phyloP scores from a whole-genome alignment of 35 echinoderm and acorn worm genomes.

The Heliocidaris erythrogramma region DNA sequence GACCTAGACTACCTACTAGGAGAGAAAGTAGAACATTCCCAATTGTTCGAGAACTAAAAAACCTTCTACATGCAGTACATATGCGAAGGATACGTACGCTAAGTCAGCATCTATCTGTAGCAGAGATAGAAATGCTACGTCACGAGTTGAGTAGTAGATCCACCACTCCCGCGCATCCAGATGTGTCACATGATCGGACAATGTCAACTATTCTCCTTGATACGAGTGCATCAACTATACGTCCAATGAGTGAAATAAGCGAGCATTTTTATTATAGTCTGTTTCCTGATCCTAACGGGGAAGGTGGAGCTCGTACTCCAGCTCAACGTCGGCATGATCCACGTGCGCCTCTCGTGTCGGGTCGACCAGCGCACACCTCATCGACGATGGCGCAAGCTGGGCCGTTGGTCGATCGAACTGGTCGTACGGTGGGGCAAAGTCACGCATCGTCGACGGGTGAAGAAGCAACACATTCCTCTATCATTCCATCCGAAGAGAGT shows the following conservation, averaged over 20 bases:
- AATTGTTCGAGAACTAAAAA: slow-evolving; percentile 60
- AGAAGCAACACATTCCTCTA: slow-evolving; percentile 30
- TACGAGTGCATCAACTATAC: slow-evolving; percentile 63
- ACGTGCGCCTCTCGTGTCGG: slow-evolving; percentile 43
- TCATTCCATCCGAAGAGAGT: slow-evolving; percentile 14
- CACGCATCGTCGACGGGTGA: slow-evolving; percentile 38
- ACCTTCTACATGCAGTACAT: slow-evolving; percentile 71
- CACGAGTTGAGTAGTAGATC: slow-evolving; percentile 47
- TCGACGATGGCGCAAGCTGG: slow-evolving; percentile 43
- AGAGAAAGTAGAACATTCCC: slow-evolving; percentile 66
- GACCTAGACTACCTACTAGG: slow-evolving; percentile 29
- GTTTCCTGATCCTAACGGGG: slow-evolving; percentile 53
- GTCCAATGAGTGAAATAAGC: slow-evolving; percentile 79
- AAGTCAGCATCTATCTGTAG: slow-evolving; percentile 68
- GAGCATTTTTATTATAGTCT: slow-evolving; percentile 93
- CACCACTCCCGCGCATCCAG: slow-evolving; percentile 27
- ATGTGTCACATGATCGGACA: slow-evolving; percentile 60
- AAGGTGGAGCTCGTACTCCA: slow-evolving; percentile 25
- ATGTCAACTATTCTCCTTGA: slow-evolving; percentile 75
- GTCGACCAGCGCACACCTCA: slow-evolving; percentile 43
- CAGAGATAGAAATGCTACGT: slow-evolving; percentile 74
- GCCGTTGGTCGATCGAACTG: slow-evolving; percentile 15
- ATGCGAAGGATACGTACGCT: slow-evolving; percentile 73
- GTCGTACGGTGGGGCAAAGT: slow-evolving; percentile 44
- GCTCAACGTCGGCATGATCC: slow-evolving; percentile 25